Evolutionary conservation across 1,140 invertebrate genomes (phyloP).

Genomic region (Drosophila kepulauana): DNA sequence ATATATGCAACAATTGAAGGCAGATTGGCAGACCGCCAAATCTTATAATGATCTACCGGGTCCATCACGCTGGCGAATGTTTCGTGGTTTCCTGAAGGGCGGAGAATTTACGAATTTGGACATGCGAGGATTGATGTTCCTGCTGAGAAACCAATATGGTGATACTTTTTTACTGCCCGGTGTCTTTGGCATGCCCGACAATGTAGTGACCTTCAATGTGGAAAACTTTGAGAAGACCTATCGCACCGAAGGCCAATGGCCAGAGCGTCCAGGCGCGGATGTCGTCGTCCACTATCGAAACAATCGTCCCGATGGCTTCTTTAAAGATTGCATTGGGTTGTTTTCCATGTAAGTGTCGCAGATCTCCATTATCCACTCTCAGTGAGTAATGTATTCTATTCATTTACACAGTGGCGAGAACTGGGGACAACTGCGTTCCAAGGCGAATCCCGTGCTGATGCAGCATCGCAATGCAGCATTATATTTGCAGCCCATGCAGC

Average conservation of each 20-base stretch:
- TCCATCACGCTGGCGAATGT: conserved; percentile 56
- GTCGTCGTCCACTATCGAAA: conserved; percentile 52
- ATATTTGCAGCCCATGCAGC: conserved; percentile 55
- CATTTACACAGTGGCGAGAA: conserved; percentile 36
- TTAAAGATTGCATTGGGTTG: conserved; percentile 55
- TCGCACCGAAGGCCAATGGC: conserved; percentile 69
- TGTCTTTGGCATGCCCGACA: conserved; percentile 62
- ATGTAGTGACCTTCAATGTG: conserved; percentile 53
- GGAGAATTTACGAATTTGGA: conserved; percentile 50
- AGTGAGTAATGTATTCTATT: not conserved
- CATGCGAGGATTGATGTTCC: conserved; percentile 38
- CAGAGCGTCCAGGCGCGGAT: conserved; percentile 49
- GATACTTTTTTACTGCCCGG: conserved; percentile 52
- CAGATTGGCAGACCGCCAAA: conserved; percentile 58
- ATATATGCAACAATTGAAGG: conserved; percentile 33
- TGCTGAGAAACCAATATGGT: conserved; percentile 47
- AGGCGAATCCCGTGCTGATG: conserved; percentile 61
- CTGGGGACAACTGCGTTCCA: conserved; percentile 43
- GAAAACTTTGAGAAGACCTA: conserved; percentile 53
- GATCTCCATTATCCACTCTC: no score
- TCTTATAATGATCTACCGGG: conserved; percentile 58
- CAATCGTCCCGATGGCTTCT: conserved; percentile 45
- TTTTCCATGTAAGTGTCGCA: conserved; percentile 28
- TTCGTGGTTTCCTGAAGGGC: conserved; percentile 59
- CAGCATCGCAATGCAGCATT: conserved; percentile 51